phyloP scores from a whole-genome alignment of 2,113 vertebrate genomes.

The Macrotus californicus region DNA sequence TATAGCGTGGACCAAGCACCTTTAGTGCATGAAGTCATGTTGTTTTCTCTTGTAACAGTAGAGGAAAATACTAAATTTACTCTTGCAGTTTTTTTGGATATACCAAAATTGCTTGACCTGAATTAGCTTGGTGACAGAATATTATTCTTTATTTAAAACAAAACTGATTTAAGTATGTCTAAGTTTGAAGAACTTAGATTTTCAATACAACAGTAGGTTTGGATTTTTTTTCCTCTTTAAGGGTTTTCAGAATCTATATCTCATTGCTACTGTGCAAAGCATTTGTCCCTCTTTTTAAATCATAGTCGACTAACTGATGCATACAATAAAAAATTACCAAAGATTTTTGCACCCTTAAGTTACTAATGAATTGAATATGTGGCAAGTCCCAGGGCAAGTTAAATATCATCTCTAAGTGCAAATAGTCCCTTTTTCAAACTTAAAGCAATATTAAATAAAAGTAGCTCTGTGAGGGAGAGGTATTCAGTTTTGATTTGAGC shows the following conservation, averaged over 20 bases:
- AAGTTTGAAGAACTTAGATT: neutral
- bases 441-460: neutral
- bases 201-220: neutral
- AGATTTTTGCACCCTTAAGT: neutral
- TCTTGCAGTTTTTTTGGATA: neutral
- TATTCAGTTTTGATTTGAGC: neutral
- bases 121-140: neutral
- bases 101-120: conserved; percentile 2
- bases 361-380: neutral
- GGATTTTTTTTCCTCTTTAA: neutral
- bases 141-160: neutral
- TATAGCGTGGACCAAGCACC: neutral
- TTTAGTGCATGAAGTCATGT: neutral
- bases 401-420: neutral
- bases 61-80: neutral
- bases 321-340: neutral
- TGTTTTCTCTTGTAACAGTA: neutral
- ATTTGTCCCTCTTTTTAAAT: conserved; percentile 30
- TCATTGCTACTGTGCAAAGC: neutral
- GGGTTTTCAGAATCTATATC: neutral
- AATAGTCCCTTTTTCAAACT: neutral
- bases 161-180: neutral
- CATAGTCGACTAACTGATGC: neutral
- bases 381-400: neutral
- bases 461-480: neutral